phyloP scores from a whole-genome alignment of 2,113 vertebrate genomes.

The Saimiri boliviensis region DNA sequence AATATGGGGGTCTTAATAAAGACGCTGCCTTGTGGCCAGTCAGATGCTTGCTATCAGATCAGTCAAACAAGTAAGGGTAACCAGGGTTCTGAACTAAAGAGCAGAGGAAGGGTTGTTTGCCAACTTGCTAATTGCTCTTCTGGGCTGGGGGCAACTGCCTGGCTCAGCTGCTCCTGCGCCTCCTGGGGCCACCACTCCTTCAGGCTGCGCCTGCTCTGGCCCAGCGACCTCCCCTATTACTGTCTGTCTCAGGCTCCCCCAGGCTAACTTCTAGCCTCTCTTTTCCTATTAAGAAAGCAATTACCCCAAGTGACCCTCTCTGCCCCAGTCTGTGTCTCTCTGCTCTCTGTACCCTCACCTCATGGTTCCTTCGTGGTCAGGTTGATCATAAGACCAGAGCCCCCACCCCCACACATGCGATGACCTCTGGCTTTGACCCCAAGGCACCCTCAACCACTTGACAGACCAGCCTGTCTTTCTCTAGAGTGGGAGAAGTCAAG shows the following conservation, averaged over 20 bases:
- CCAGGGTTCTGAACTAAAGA: not conserved
- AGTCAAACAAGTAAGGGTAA: not conserved
- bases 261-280: not conserved
- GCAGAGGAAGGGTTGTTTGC: not conserved
- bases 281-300: not conserved
- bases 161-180: not conserved
- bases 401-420: not conserved
- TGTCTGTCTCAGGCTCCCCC: not conserved
- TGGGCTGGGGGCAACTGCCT: not conserved
- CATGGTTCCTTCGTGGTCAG: not conserved
- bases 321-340: not conserved
- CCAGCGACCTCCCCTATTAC: not conserved
- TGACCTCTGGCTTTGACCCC: not conserved
- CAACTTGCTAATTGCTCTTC: not conserved
- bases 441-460: not conserved
- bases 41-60: not conserved
- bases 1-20: not conserved
- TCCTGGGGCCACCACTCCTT: not conserved
- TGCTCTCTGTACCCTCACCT: not conserved
- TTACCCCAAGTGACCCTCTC: fast-evolving
- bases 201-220: not conserved
- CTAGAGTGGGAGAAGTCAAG: not conserved
- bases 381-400: not conserved
- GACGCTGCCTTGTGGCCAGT: not conserved
- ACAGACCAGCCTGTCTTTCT: not conserved